Base-by-base conservation (phyloP, 64 coral and sea anemone species). In the Montipora capricornis region DNA sequence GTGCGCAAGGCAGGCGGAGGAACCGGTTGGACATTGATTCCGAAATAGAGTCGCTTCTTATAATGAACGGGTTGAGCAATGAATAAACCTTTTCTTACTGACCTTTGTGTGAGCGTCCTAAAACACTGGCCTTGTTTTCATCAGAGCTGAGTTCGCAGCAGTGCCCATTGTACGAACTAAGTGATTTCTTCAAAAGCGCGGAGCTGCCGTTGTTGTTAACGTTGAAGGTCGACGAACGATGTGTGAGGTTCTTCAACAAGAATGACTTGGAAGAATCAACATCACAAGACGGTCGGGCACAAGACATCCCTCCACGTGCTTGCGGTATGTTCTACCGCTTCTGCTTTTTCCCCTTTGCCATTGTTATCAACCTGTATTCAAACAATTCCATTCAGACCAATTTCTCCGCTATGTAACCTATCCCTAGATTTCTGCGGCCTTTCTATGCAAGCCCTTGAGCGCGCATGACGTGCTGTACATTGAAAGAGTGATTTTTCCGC, bases 271-370 rank as follows among this genome's bases (percentile, higher is more conserved):
- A 0, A 44, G 37, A 13, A 10, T 71, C 47, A 3, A 73, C 64
- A 86, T 71, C 46, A 29, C 3, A 50, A 10, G 7, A 44, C 4
- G 13, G 52, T 4, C 5, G n/a, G 37, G 12, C n/a, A 62, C 20
- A 82, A n/a, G n/a, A 49, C 19, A 51, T 64, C 14, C 15, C 46
- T 69, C 82, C 82, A 86, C 68, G 44, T 44, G 80, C 57, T 82
- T 64, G 51, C 3, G 26, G 80, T 44, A 6, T 6, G 24, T 66
- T 82, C 80, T 13, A 45, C 13, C 7, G 7, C 12, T 3, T 1
- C 3, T 0, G 6, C 13, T 82, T 66, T 66, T 82, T 82, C 80
- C 80, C 6, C 37, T 55, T 82, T 45, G 12, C 80, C n/a, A 82
- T 82, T 82, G 50, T 81, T 29, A 15, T 7, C 4, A 66, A 66